Evolutionary conservation across 2,888 invertebrate genomes (phyloP), one percentile per base, ranked within the genome.

Genomic region (Parapristionchus giblindavisi): DNA sequence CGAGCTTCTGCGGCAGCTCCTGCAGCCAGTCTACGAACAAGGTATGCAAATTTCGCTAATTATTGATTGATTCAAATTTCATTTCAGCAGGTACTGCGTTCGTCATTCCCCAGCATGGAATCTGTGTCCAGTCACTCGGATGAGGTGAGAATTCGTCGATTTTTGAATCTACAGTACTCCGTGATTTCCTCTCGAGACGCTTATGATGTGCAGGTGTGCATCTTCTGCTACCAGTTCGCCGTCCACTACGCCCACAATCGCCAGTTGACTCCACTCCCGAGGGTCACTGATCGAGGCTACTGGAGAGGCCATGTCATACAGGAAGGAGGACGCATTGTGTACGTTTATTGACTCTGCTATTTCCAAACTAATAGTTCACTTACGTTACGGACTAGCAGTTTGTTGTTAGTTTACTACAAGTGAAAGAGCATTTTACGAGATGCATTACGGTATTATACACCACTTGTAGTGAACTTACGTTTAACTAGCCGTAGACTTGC

Each of bases 181-280:
- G n/a, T n/a, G n/a, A n/a, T n/a, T n/a, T n/a, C n/a, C n/a, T n/a
- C n/a, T n/a, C n/a, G n/a, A n/a, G n/a, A n/a, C n/a, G n/a, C n/a
- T n/a, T n/a, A n/a, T n/a, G n/a, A n/a, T n/a, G n/a, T n/a, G n/a
- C n/a, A n/a, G n/a, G n/a, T n/a, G 68, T 68, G 68, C 68, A 21
- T 34, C 21, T 68, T 34, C 68, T 68, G 68, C 68, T 68, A 52
- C 68, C 51, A 68, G 24, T 29, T 29, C 52, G 68, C 68, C 0
- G 51, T 68, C n/a, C 68, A 52, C 34, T 48, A 52, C 29, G 68
- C 68, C 2, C 11, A 32, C 3, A 21, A 17, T 27, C 34, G 34
- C 8, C 51, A 24, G 2, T n/a, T n/a, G n/a, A 38, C 34, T 6
- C 32, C 43, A 17, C 32, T 68, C n/a, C 68, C 68, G 8, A 32